A percentile compares a stretch with the other conserved stretches of the same genome.
These are phyloP conservation scores for Microtus ochrogaster DNA, from an alignment of 2,113 vertebrate genomes.

Conservation along the genomic window DNA sequence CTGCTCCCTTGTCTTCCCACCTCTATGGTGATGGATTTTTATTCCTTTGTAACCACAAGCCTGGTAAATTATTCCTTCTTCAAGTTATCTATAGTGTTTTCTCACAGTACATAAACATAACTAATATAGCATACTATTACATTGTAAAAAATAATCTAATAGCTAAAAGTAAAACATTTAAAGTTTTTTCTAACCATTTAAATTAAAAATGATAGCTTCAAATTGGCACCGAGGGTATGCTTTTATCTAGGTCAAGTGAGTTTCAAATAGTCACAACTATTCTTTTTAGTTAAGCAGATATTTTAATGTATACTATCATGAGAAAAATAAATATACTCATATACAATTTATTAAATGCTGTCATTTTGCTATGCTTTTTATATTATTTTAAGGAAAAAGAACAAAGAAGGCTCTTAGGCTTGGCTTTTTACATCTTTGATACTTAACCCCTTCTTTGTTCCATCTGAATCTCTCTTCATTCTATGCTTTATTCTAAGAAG, in stretches of 20 bases:
- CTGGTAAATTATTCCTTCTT: not conserved
- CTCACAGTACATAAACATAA: not conserved
- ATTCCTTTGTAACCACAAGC: not conserved
- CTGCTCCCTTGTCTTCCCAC: not conserved
- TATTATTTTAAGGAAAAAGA: not conserved
- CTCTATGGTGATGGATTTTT: not conserved
- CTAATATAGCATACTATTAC: not conserved
- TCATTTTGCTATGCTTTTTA: not conserved
- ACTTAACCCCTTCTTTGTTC: not conserved
- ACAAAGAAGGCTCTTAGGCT: not conserved
- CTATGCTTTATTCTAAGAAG: not conserved
- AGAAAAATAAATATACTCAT: not conserved
- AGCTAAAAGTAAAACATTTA: not conserved
- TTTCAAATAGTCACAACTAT: not conserved
- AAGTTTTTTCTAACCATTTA: conserved; percentile 17
- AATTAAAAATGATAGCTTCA: not conserved
- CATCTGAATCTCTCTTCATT: not conserved
- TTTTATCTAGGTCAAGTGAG: not conserved
- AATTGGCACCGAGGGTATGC: not conserved
- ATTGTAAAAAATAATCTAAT: not conserved
- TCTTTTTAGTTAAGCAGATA: not conserved
- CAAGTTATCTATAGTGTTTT: not conserved
- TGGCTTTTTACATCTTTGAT: not conserved
- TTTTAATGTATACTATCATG: not conserved
- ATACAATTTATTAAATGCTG: not conserved